Conservation (phyloP, 2,888 invertebrate genomes). For the Liposcelis brunnea region DNA sequence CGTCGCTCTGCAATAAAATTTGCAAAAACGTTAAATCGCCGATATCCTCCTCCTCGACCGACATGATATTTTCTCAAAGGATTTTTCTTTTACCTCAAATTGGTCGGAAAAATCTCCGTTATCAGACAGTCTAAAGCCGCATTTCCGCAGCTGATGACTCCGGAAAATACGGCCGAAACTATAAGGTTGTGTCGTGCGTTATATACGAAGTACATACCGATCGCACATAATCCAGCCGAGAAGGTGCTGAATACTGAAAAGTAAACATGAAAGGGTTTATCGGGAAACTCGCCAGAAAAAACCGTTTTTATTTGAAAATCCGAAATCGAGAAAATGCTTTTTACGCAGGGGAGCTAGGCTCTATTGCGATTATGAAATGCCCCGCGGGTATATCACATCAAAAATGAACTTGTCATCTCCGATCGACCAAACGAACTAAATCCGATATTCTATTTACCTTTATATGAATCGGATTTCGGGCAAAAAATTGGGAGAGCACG, state of each 20-base stretch:
- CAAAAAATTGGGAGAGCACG: too few relatives aligned
- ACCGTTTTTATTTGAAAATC: not conserved
- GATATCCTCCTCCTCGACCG: too few relatives aligned
- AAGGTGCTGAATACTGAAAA: constrained; percentile 65
- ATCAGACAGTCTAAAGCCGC: constrained; percentile 82
- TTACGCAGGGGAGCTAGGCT: not conserved
- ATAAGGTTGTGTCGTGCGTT: constrained; percentile 67
- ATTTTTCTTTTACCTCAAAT: constrained; percentile 56
- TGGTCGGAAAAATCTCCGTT: constrained; percentile 85
- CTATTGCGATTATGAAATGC: too few relatives aligned
- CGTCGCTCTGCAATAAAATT: constrained; percentile 50
- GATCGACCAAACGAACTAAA: too few relatives aligned
- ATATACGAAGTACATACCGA: constrained; percentile 68
- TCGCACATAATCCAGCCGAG: constrained; percentile 67
- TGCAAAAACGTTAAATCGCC: constrained; percentile 17
- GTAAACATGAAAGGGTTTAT: constrained; percentile 20
- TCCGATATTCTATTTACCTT: too few relatives aligned
- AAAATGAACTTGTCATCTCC: too few relatives aligned
- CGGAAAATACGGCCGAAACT: constrained; percentile 71
- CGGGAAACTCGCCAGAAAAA: not conserved
- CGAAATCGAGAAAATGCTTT: too few relatives aligned
- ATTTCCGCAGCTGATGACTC: constrained; percentile 75
- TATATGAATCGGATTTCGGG: too few relatives aligned
- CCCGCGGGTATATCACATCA: too few relatives aligned
- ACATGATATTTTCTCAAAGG: constrained; percentile 5